Percentiles rank a stretch among this genome's conserved stretches.
phyloP scores from a whole-genome alignment of 2,888 invertebrate species.

The Neocrepidodera transversa region DNA sequence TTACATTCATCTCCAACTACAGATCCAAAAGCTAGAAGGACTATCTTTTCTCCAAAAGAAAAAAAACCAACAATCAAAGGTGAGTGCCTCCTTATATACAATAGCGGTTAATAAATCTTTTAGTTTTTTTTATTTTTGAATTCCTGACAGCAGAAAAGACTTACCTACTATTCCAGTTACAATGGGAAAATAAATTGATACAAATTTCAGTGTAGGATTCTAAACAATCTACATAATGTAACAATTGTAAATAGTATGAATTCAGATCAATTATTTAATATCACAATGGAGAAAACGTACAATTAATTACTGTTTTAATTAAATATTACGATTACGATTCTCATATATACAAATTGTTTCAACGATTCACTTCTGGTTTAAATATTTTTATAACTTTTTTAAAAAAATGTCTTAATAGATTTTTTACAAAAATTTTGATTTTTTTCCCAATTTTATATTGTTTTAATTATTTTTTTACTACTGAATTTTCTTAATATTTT shows the following conservation, averaged over 20 bases:
- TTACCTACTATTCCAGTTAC: background rate
- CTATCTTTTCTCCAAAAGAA: slow-evolving; percentile 49
- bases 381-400: no score
- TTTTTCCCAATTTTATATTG: no score
- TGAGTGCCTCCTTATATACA: slow-evolving; percentile 24
- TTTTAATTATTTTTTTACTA: no score
- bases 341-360: no score
- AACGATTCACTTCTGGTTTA: no score
- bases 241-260: slow-evolving; percentile 3
- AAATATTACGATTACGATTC: no score
- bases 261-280: slow-evolving; percentile 7
- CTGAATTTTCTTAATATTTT: no score
- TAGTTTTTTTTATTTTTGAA: background rate
- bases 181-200: slow-evolving; percentile 11
- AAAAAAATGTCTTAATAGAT: no score
- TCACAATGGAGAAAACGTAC: slow-evolving; percentile 18
- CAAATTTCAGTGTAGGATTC: slow-evolving; percentile 10
- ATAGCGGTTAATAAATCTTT: slow-evolving; percentile 5
- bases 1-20: slow-evolving; percentile 40
- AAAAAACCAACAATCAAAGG: slow-evolving; percentile 48
- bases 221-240: slow-evolving; percentile 1
- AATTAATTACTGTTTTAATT: background rate
- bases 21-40: slow-evolving; percentile 48
- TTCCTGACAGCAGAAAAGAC: slow-evolving; percentile 6
- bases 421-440: no score